Percentiles rank a stretch among this genome's conserved stretches.
Conservation (phyloP, 2,797 vertebrate species). For the Silurus aristotelis region DNA sequence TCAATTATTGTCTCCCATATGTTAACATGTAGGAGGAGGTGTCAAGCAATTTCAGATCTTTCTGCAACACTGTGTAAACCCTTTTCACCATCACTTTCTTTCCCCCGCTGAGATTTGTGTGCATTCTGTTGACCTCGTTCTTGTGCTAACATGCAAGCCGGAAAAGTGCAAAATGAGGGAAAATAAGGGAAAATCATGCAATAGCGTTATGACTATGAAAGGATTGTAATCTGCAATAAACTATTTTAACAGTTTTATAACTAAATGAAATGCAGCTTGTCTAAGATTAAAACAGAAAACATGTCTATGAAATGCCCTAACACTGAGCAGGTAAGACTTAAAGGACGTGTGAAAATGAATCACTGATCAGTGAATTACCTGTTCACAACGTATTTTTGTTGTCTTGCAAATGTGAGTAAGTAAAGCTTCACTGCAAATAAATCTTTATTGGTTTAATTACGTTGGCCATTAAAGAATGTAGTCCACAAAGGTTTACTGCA, state of each 20-base stretch:
- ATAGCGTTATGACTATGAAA: constrained; percentile 14
- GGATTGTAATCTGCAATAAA: constrained; percentile 28
- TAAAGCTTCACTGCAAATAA: background rate
- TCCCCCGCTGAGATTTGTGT: constrained; percentile 18
- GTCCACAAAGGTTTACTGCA: background rate
- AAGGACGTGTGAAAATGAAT: constrained; percentile 14
- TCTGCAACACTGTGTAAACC: constrained; percentile 48
- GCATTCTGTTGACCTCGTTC: constrained; percentile 32
- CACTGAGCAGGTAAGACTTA: background rate
- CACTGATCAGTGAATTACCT: constrained; percentile 13
- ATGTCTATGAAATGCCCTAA: background rate
- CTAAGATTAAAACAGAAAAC: background rate
- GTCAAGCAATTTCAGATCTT: constrained; percentile 54
- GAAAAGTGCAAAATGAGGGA: background rate
- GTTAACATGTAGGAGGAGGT: constrained; percentile 58
- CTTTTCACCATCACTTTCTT: constrained; percentile 35
- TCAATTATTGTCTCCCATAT: constrained; percentile 58
- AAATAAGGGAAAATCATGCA: background rate
- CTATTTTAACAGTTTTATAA: constrained; percentile 31
- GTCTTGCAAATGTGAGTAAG: constrained; percentile 58
- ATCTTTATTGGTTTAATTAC: background rate
- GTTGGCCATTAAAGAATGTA: background rate
- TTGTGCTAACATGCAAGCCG: background rate
- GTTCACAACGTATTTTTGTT: background rate
- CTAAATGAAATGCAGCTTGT: constrained; percentile 21